Evolutionary conservation across 1,140 invertebrate species (phyloP).

Genomic region (Harlomillsia oculata): DNA sequence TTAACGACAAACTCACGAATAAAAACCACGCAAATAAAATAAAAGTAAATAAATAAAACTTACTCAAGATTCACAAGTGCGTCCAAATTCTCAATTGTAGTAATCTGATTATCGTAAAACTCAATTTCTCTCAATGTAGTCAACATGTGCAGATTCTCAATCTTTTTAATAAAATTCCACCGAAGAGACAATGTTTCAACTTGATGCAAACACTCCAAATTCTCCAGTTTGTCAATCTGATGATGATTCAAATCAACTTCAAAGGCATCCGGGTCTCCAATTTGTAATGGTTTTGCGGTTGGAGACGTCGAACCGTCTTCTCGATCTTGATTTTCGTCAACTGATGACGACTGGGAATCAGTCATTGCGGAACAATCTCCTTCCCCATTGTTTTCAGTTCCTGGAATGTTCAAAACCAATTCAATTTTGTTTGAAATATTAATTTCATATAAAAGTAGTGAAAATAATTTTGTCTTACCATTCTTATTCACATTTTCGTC

Average conservation of each 20-base stretch:
- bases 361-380: no score
- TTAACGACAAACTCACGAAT: neutral
- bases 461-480: no score
- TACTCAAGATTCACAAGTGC: constrained; percentile 80
- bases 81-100: constrained; percentile 78
- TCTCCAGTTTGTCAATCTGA: constrained; percentile 67
- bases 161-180: constrained; percentile 92
- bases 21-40: neutral
- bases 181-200: constrained; percentile 73
- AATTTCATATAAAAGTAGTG: no score
- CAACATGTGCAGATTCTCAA: constrained; percentile 71
- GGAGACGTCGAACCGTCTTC: neutral
- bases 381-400: no score
- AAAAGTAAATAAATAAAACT: constrained; percentile 40
- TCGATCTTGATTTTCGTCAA: neutral
- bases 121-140: constrained; percentile 75
- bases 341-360: no score
- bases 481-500: no score
- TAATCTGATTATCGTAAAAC: constrained; percentile 93
- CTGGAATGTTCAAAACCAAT: no score
- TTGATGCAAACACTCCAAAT: constrained; percentile 61
- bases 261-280: constrained; percentile 36
- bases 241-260: constrained; percentile 82
- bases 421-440: no score
- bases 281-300: neutral